Conservation (phyloP, 2,797 vertebrate genomes). For the Atherinosoma microstoma region DNA sequence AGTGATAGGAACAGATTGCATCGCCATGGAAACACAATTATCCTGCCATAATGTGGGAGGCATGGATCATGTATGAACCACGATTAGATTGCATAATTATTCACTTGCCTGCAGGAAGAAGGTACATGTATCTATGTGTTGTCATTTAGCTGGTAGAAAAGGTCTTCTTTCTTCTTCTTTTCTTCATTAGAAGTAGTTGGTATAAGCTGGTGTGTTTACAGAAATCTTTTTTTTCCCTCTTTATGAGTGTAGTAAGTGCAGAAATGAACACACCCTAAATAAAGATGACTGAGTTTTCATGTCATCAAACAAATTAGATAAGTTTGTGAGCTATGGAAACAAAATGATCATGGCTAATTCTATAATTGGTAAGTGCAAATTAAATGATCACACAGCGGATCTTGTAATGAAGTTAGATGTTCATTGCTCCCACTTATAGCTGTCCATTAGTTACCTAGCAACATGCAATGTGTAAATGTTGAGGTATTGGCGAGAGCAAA, state of each 20-base stretch:
- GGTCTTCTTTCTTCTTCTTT: slow-evolving; percentile 5
- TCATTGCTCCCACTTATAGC: slow-evolving; percentile 34
- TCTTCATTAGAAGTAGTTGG: not conserved
- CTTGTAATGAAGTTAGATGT: slow-evolving; percentile 33
- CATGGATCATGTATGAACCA: slow-evolving; percentile 77
- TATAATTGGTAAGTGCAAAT: slow-evolving; percentile 11
- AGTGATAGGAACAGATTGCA: slow-evolving; percentile 77
- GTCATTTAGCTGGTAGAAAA: not conserved
- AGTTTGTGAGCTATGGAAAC: slow-evolving; percentile 1
- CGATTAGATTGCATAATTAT: slow-evolving; percentile 77
- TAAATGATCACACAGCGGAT: slow-evolving; percentile 29
- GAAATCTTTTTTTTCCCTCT: not conserved
- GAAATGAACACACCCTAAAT: not conserved
- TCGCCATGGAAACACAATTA: slow-evolving; percentile 85
- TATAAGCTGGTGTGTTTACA: not conserved
- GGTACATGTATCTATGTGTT: slow-evolving; percentile 36
- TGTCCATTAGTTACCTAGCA: slow-evolving; percentile 77
- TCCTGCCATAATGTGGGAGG: slow-evolving; percentile 80
- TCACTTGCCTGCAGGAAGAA: slow-evolving; percentile 52
- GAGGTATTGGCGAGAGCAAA: slow-evolving; percentile 25
- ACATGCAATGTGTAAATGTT: slow-evolving; percentile 51
- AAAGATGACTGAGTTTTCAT: not conserved
- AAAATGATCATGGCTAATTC: slow-evolving; percentile 11
- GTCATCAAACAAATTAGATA: not conserved
- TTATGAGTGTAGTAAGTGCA: not conserved